Percentiles rank a stretch among this genome's conserved stretches.
Evolutionary conservation across 2,888 invertebrate genomes (phyloP).

Genomic region (Sthenelais limicola): DNA sequence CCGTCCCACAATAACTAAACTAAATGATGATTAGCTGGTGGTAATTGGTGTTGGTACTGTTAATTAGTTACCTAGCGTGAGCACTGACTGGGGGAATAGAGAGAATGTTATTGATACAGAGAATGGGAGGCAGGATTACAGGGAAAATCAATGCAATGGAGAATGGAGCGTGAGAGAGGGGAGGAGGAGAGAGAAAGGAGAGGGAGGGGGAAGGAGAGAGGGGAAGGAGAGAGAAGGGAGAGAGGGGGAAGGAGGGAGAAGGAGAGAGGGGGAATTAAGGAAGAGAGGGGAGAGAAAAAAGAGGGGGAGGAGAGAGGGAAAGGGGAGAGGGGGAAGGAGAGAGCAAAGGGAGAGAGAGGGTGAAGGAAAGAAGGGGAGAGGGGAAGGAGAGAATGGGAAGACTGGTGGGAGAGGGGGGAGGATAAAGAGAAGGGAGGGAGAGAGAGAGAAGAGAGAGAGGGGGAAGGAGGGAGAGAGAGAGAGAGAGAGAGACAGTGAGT

Average conservation of each 20-base stretch:
- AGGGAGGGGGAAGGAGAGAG: too few relatives aligned
- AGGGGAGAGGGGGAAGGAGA: not conserved
- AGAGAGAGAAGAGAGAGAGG: not conserved
- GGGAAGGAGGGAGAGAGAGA: not conserved
- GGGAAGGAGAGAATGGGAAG: not conserved
- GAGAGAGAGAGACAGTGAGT: too few relatives aligned
- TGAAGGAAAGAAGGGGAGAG: not conserved
- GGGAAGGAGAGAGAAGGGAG: not conserved
- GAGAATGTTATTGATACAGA: too few relatives aligned
- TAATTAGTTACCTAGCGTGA: too few relatives aligned
- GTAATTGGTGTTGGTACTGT: too few relatives aligned
- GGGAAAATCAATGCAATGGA: too few relatives aligned
- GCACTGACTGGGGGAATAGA: too few relatives aligned
- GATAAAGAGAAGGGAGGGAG: not conserved
- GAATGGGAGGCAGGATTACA: too few relatives aligned
- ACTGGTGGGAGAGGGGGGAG: not conserved
- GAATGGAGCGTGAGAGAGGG: too few relatives aligned
- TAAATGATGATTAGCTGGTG: too few relatives aligned
- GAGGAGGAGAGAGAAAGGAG: too few relatives aligned
- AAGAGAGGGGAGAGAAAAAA: not conserved
- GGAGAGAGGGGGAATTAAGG: not conserved
- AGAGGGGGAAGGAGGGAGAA: not conserved
- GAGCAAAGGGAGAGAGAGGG: not conserved
- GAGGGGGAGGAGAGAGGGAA: not conserved
- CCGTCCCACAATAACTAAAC: too few relatives aligned